Base-by-base conservation (phyloP, 2,888 invertebrate genomes). In the Cartodere bifasciata region DNA sequence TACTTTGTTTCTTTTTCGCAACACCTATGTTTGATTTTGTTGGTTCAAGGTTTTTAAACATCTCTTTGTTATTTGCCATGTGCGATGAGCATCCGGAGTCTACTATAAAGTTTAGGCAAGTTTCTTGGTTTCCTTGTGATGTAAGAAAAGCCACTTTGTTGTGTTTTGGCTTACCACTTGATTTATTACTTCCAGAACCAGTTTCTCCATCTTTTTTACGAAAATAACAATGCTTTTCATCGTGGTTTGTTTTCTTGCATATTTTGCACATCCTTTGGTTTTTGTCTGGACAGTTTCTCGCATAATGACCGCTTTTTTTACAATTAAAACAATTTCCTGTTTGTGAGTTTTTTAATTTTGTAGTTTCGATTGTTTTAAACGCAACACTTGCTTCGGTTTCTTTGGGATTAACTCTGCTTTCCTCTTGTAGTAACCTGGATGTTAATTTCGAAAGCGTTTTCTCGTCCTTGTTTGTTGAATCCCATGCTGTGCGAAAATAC, bases 401-500 rank as follows among this genome's bases (percentile, higher is more conserved):
- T 25, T 10, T 10, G 7, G 5, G 10, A 2, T 29, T 34, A 9
- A 24, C 16, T 13, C 33, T 20, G n/a, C 21, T 14, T 35, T 23
- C 31, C 21, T 31, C 36, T 23, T 15, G 16, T 16, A 35, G 11
- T 16, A 34, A n/a, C 22, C 40, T 32, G 2, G 37, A 17, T 4
- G 25, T 35, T 17, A 35, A 23, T 20, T 39, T 39, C 9, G 16
- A 34, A 26, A 37, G 9, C 4, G 23, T 34, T 31, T 15, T 37
- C n/a, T 39, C 29, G 3, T 11, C n/a, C 9, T 15, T 14, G 7
- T 7, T 4, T 14, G 34, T 38, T 2, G 38, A 38, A 11, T 38
- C 34, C 36, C 38, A 38, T 28, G 38, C 33, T 10, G 28, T 38
- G 5, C 6, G 25, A 28, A 38, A 38, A 27, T 38, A 32, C 7